Percentiles rank a stretch among this genome's conserved stretches.
Evolutionary conservation across 2,888 invertebrate species (phyloP).

Genomic region (Aricia artaxerxes): DNA sequence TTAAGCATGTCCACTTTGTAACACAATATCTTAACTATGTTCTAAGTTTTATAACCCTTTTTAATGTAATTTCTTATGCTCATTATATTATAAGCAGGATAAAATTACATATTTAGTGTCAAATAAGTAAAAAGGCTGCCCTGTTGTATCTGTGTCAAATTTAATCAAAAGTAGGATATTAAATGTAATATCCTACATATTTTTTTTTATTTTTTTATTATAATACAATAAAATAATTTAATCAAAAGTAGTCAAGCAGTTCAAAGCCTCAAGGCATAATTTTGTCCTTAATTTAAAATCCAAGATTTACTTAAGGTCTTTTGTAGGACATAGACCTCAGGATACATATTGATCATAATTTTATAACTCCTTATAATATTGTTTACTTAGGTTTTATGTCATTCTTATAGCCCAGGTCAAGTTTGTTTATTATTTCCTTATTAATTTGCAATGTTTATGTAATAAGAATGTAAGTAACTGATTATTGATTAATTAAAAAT

Average conservation of each 20-base stretch:
- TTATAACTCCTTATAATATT: not conserved
- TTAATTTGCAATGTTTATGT: not conserved
- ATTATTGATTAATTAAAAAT: not conserved
- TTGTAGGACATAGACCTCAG: not conserved
- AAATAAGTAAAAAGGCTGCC: too few species aligned
- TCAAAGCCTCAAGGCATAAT: too few species aligned
- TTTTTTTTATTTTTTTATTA: too few species aligned
- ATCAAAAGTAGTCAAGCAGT: too few species aligned
- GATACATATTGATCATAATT: slow-evolving; percentile 1
- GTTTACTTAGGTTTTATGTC: slow-evolving; percentile 8
- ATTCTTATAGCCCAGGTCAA: slow-evolving; percentile 18
- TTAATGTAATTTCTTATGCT: too few species aligned
- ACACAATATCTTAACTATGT: not conserved
- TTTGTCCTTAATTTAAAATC: too few species aligned
- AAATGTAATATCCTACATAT: too few species aligned
- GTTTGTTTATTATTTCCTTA: slow-evolving; percentile 19
- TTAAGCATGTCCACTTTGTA: not conserved
- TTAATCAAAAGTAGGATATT: too few species aligned
- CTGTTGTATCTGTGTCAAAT: too few species aligned
- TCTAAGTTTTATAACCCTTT: not conserved
- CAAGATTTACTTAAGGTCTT: not conserved
- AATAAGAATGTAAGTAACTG: not conserved
- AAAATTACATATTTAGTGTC: too few species aligned
- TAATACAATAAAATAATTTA: too few species aligned
- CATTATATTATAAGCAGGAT: too few species aligned